Evolutionary conservation across 2,797 vertebrate genomes (phyloP).

Genomic region (Tiaroga cobitis): DNA sequence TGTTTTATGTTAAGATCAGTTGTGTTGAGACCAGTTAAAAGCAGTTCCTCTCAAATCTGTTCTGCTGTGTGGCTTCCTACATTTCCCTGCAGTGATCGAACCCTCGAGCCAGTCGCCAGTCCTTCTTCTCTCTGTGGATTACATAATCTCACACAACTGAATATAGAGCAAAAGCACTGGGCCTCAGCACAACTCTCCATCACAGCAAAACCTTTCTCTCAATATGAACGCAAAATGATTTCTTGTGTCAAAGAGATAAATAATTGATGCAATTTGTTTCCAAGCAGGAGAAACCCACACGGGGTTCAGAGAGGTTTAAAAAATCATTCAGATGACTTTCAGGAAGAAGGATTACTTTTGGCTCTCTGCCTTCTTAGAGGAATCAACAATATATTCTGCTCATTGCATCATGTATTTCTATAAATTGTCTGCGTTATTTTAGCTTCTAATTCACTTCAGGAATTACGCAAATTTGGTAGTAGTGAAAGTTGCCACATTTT

Average conservation of each 20-base stretch:
- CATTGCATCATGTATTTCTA: neutral
- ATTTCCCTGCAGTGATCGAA: constrained; percentile 57
- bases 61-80: constrained; percentile 10
- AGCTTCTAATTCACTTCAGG: neutral
- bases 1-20: neutral
- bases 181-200: constrained; percentile 33
- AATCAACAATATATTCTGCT: neutral
- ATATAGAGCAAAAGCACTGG: constrained; percentile 73
- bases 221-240: constrained; percentile 13
- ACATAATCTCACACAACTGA: constrained; percentile 75
- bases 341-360: neutral
- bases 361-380: neutral
- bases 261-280: neutral
- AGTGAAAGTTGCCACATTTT: neutral
- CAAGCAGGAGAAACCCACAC: neutral
- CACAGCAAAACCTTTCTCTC: constrained; percentile 15
- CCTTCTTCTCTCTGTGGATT: constrained; percentile 72
- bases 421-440: neutral
- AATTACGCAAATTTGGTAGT: neutral
- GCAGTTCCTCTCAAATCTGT: neutral
- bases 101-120: constrained; percentile 65
- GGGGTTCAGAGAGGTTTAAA: neutral
- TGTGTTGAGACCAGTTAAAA: neutral
- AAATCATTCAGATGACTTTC: neutral
- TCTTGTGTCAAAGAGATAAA: constrained; percentile 8